Evolutionary conservation across 2,113 vertebrate species (phyloP).

Genomic region (Motacilla alba): DNA sequence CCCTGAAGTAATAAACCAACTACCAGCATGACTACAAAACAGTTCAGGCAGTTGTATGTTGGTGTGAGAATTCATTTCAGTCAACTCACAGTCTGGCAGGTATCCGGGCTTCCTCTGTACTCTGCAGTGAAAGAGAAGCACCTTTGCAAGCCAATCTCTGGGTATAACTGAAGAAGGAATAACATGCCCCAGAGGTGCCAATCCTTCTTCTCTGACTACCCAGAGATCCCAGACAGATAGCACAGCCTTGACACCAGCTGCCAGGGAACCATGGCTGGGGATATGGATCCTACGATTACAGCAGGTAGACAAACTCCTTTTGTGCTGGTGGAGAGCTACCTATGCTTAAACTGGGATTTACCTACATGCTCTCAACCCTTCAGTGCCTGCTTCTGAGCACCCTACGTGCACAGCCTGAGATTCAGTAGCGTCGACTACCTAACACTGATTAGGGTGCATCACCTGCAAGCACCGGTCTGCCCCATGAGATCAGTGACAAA

Average conservation of each 20-base stretch:
- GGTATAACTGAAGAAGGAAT: neutral
- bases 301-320: neutral
- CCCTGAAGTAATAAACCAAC: neutral
- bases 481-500: neutral
- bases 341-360: neutral
- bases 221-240: constrained; percentile 60
- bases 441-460: neutral
- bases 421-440: fast-evolving
- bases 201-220: constrained; percentile 20
- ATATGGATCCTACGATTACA: neutral
- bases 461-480: neutral
- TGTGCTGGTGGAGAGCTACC: neutral
- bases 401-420: neutral
- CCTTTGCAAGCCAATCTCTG: neutral
- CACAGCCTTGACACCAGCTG: neutral
- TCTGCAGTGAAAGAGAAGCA: neutral
- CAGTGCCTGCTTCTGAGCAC: neutral
- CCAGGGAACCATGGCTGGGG: neutral
- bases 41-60: neutral
- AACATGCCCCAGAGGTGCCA: constrained; percentile 45
- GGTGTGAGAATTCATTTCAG: neutral
- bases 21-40: neutral
- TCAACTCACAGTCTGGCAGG: neutral
- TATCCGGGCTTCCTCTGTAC: neutral
- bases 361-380: neutral